Conservation (phyloP, 2,113 vertebrate genomes). For the Oncorhynchus gorbuscha region DNA sequence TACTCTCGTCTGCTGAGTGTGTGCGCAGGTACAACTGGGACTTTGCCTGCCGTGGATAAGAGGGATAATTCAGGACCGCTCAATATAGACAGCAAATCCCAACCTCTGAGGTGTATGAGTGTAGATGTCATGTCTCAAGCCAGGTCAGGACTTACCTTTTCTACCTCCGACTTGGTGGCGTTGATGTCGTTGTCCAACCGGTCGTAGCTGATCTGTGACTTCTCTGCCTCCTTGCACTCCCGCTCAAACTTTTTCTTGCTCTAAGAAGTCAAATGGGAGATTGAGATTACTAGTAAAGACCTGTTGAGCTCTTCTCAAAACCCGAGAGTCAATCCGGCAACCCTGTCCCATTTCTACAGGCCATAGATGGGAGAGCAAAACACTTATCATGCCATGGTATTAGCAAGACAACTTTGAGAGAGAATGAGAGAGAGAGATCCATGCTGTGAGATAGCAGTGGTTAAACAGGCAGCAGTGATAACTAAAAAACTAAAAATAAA, state of each 20-base stretch:
- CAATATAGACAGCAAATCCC: background rate
- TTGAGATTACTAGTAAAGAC: too few species aligned
- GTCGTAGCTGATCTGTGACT: slow-evolving; percentile 88
- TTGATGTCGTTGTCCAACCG: slow-evolving; percentile 94
- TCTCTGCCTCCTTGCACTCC: slow-evolving; percentile 95
- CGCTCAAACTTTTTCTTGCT: slow-evolving; percentile 99
- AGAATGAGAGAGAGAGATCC: background rate
- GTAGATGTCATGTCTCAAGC: too few species aligned
- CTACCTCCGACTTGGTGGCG: slow-evolving; percentile 97
- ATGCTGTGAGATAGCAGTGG: too few species aligned
- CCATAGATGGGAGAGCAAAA: too few species aligned
- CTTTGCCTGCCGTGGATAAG: slow-evolving; percentile 80
- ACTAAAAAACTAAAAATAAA: slow-evolving; percentile 19
- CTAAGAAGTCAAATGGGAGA: slow-evolving; percentile 64
- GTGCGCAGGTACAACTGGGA: slow-evolving; percentile 91
- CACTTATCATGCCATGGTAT: too few species aligned
- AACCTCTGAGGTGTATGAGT: too few species aligned
- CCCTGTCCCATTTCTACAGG: too few species aligned
- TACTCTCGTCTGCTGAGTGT: slow-evolving; percentile 95
- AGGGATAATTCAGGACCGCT: background rate
- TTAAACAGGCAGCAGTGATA: too few species aligned
- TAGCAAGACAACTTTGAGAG: too few species aligned
- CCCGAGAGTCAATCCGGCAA: too few species aligned
- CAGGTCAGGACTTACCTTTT: slow-evolving; percentile 82
- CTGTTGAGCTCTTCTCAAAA: too few species aligned